These are phyloP conservation scores for Tokudaia muenninki DNA, from an alignment of 2,797 vertebrate genomes.

Conservation along the genomic window DNA sequence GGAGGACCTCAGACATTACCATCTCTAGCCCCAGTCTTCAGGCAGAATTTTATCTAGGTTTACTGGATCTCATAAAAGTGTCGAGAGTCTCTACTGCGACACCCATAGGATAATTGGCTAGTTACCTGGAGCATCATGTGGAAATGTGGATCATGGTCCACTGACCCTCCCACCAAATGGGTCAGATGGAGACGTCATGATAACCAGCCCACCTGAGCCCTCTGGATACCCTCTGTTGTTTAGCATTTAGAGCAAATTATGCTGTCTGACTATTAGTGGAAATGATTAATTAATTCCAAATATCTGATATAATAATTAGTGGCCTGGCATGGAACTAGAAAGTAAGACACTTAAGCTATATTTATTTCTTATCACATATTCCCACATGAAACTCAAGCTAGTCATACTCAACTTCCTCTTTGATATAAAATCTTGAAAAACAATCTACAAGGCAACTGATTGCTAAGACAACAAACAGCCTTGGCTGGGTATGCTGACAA, in stretches of 20 bases:
- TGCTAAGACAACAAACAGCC: slow-evolving; percentile 19
- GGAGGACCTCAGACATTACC: slow-evolving; percentile 4
- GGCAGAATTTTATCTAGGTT: slow-evolving; percentile 22
- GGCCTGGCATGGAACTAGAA: not conserved
- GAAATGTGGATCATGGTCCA: not conserved
- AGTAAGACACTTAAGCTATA: not conserved
- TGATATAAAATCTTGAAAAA: slow-evolving; percentile 45
- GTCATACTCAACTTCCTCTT: slow-evolving; percentile 5
- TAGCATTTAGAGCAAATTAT: slow-evolving; percentile 20
- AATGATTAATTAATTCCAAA: not conserved
- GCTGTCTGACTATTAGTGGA: not conserved
- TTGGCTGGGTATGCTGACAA: not conserved
- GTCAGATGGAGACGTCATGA: not conserved
- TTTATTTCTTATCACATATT: not conserved
- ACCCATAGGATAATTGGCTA: not conserved
- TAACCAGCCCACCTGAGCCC: not conserved
- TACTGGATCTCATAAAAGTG: slow-evolving; percentile 1
- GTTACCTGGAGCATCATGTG: not conserved
- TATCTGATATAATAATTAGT: not conserved
- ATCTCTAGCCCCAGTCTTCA: not conserved
- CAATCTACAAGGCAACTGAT: slow-evolving; percentile 2
- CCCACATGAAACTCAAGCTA: not conserved
- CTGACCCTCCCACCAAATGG: not conserved
- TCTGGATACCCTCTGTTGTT: not conserved
- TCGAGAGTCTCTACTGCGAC: not conserved